Evolutionary conservation across 2,113 vertebrate genomes (phyloP).

Genomic region (Shinisaurus crocodilurus): DNA sequence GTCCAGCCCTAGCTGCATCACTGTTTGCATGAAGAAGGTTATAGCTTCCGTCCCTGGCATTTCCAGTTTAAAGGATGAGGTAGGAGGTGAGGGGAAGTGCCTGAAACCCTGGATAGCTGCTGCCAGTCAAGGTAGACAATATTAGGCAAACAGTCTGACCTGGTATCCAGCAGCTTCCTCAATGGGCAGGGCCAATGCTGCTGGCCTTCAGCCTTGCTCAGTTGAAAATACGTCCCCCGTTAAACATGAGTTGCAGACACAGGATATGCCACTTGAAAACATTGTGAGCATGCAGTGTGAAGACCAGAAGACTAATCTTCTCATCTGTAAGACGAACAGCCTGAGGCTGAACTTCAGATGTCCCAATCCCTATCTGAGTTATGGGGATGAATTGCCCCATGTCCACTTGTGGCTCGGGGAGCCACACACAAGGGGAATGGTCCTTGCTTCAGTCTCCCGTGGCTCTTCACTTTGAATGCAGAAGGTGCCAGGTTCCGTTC

Average conservation of each 20-base stretch:
- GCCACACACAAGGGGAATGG: not conserved
- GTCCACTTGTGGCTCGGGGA: not conserved
- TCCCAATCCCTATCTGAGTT: not conserved
- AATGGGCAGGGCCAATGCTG: not conserved
- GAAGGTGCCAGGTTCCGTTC: not conserved
- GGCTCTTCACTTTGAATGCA: not conserved
- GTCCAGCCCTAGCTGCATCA: no score
- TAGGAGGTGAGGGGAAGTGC: no score
- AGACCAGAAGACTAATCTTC: not conserved
- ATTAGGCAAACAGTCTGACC: not conserved
- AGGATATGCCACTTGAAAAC: not conserved
- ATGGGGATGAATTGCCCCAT: not conserved
- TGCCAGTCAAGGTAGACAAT: not conserved
- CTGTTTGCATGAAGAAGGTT: no score
- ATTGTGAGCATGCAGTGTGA: not conserved
- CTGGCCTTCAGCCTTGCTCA: not conserved
- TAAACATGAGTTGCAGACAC: not conserved
- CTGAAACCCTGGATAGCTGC: no score
- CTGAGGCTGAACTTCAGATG: not conserved
- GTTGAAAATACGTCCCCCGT: not conserved
- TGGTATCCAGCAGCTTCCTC: not conserved
- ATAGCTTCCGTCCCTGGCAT: no score
- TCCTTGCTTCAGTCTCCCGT: not conserved
- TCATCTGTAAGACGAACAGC: not conserved
- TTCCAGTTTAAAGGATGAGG: no score